A percentile compares a stretch with the other conserved stretches of the same genome.
These are phyloP conservation scores for Drosophila robusta DNA, from an alignment of 2,888 invertebrate species.

Conservation along the genomic window DNA sequence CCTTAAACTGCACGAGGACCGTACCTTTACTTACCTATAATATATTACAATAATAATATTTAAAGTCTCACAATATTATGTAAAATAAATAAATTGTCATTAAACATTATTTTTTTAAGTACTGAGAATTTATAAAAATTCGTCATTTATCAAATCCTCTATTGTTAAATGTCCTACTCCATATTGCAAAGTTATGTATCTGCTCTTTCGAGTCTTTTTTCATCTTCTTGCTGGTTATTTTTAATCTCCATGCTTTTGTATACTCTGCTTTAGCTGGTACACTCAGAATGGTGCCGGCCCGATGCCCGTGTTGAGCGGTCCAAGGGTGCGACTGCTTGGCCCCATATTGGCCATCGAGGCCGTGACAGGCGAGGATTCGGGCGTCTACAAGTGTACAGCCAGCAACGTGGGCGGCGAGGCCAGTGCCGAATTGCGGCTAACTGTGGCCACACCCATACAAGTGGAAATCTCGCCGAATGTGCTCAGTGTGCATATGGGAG, in stretches of 20 bases:
- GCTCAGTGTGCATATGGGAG: slow-evolving; percentile 90
- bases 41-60: too few relatives aligned
- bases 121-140: too few relatives aligned
- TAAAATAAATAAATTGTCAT: too few relatives aligned
- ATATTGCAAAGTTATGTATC: neutral
- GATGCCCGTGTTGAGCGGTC: slow-evolving; percentile 88
- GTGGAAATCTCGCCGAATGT: slow-evolving; percentile 89
- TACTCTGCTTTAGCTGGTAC: slow-evolving; percentile 87
- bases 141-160: too few relatives aligned
- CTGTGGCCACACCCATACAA: slow-evolving; percentile 89
- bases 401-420: slow-evolving; percentile 90
- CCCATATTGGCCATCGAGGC: slow-evolving; percentile 90
- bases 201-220: neutral
- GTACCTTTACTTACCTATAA: too few relatives aligned
- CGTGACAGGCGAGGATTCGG: slow-evolving; percentile 89
- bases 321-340: slow-evolving; percentile 88
- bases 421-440: slow-evolving; percentile 88
- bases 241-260: neutral
- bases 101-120: too few relatives aligned
- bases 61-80: too few relatives aligned
- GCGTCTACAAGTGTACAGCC: slow-evolving; percentile 89
- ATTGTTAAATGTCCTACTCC: too few relatives aligned
- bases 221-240: neutral
- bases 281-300: slow-evolving; percentile 89
- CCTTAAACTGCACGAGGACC: too few relatives aligned